Evolutionary conservation across 2,888 invertebrate species (phyloP).

Genomic region (Agrotis exclamationis): DNA sequence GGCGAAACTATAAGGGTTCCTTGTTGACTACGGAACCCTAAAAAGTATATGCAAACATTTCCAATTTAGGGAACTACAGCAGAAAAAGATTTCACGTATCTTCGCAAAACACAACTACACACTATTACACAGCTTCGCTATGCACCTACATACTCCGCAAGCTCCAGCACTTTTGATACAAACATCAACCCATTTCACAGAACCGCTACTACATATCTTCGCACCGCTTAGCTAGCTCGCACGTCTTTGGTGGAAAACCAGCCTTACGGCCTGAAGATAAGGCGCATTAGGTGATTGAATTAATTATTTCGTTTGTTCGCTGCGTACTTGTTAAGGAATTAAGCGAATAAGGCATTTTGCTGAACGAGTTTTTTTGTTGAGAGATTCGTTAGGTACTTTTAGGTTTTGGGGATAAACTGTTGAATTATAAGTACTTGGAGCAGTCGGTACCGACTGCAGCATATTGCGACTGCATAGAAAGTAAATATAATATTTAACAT

Average conservation of each 20-base stretch:
- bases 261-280: conserved; percentile 13
- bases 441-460: no score
- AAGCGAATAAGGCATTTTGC: not conserved
- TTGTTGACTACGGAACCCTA: no score
- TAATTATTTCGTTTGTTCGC: conserved; percentile 47
- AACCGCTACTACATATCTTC: not conserved
- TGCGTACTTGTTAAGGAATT: conserved; percentile 17
- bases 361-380: conserved; percentile 6
- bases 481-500: no score
- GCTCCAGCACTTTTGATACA: no score
- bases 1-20: no score
- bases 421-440: not conserved
- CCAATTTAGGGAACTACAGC: no score
- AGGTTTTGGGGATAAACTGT: not conserved
- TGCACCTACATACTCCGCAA: no score
- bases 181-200: no score
- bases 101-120: no score
- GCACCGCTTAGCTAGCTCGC: not conserved
- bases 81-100: no score
- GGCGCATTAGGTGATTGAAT: conserved; percentile 45
- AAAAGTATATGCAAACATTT: no score
- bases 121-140: not conserved
- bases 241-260: not conserved
- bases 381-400: not conserved
- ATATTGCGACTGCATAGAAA: no score